Evolutionary conservation across 2,888 invertebrate species (phyloP).

Genomic region (Conistra vaccinii): DNA sequence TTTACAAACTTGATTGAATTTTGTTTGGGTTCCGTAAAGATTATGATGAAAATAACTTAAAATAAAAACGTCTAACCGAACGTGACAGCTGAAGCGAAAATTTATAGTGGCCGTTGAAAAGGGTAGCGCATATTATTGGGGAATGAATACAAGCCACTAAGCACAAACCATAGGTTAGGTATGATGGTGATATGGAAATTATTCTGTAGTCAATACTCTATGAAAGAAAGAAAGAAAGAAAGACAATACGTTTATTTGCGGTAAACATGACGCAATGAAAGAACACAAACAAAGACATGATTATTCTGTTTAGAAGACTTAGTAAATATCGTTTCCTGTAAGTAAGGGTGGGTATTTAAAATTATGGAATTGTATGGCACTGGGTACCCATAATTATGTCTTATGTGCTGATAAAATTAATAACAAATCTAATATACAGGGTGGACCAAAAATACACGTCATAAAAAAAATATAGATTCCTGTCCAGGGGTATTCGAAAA

Average conservation of each 20-base stretch:
- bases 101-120: neutral
- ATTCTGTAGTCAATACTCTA: neutral
- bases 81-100: neutral
- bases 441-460: too few relatives aligned
- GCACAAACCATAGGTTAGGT: neutral
- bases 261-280: too few relatives aligned
- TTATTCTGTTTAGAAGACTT: neutral
- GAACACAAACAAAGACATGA: neutral
- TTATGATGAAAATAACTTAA: neutral
- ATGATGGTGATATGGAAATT: neutral
- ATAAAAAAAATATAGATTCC: too few relatives aligned
- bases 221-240: too few relatives aligned
- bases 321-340: neutral
- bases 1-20: slow-evolving; percentile 33
- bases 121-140: neutral
- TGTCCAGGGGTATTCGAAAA: too few relatives aligned
- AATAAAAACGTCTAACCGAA: neutral
- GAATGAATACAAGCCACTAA: neutral
- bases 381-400: too few relatives aligned
- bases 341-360: too few relatives aligned
- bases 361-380: too few relatives aligned
- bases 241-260: too few relatives aligned
- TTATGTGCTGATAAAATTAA: neutral
- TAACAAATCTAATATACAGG: neutral
- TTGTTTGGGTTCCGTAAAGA: slow-evolving; percentile 36